A percentile compares a stretch with the other conserved stretches of the same genome.
phyloP scores from a whole-genome alignment of 2,888 invertebrate species.

The Melinaea marsaeus region DNA sequence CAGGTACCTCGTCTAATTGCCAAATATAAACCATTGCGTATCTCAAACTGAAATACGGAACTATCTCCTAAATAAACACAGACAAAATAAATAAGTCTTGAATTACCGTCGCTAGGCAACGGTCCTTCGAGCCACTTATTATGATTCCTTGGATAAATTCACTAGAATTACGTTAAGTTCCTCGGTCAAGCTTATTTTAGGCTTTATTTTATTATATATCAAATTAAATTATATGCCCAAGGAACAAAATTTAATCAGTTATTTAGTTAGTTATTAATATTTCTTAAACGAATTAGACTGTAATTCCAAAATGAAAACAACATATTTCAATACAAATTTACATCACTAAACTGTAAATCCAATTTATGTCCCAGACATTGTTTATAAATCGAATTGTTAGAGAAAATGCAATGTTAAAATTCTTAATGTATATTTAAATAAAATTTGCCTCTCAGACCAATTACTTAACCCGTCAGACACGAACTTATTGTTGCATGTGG shows the following conservation, averaged over 20 bases:
- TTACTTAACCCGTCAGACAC: slow-evolving; percentile 1
- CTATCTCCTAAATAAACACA: slow-evolving; percentile 39
- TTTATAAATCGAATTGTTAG: too few relatives aligned
- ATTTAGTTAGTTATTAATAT: too few relatives aligned
- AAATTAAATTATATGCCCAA: too few relatives aligned
- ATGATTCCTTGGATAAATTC: slow-evolving; percentile 34
- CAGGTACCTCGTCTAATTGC: slow-evolving; percentile 26
- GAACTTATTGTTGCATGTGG: background rate
- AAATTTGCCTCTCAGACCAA: slow-evolving; percentile 6
- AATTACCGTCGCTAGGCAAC: slow-evolving; percentile 41
- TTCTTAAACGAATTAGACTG: too few relatives aligned
- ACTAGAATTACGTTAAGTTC: slow-evolving; percentile 23
- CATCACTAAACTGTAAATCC: slow-evolving; percentile 10
- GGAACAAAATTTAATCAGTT: too few relatives aligned
- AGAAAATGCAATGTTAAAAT: background rate
- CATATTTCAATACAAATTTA: slow-evolving; percentile 13
- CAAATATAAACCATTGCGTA: slow-evolving; percentile 13
- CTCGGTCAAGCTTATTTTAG: too few relatives aligned
- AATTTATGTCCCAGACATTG: background rate
- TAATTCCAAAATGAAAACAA: too few relatives aligned
- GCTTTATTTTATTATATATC: too few relatives aligned
- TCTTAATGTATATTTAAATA: background rate
- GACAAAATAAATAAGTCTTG: slow-evolving; percentile 38
- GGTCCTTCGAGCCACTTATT: background rate
- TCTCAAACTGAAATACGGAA: slow-evolving; percentile 23